A percentile compares a stretch with the other conserved stretches of the same genome.
phyloP scores from a whole-genome alignment of 30 jellyfish, hydroid and myxozoan species.

The Clytia hemisphaerica region DNA sequence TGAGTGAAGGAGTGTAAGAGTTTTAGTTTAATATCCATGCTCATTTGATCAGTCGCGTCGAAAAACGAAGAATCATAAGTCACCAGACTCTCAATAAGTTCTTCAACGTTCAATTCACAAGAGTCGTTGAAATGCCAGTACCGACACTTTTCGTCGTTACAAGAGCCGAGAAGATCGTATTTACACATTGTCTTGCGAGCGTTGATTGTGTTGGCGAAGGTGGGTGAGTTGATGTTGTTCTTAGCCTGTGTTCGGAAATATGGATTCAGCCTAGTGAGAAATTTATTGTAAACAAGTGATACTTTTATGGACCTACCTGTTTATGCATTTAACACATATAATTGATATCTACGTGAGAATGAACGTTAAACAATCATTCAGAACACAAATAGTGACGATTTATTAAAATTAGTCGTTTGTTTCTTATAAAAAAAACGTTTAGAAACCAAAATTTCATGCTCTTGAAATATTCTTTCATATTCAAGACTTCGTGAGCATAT shows the following conservation, averaged over 20 bases:
- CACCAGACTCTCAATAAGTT: slow-evolving; percentile 39
- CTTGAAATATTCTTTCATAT: too few relatives aligned
- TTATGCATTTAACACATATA: too few relatives aligned
- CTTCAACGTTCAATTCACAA: slow-evolving; percentile 36
- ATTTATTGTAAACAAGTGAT: background rate
- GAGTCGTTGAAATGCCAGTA: slow-evolving; percentile 48
- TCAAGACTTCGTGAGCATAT: too few relatives aligned
- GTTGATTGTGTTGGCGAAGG: slow-evolving; percentile 53
- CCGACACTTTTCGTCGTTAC: slow-evolving; percentile 53
- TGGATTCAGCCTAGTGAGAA: slow-evolving; percentile 65
- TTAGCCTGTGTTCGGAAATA: slow-evolving; percentile 67
- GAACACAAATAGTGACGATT: too few relatives aligned
- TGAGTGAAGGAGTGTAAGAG: slow-evolving; percentile 23
- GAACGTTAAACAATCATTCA: too few relatives aligned
- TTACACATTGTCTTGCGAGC: slow-evolving; percentile 42
- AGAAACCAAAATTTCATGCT: too few relatives aligned
- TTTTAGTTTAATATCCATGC: slow-evolving; percentile 12
- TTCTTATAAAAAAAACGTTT: too few relatives aligned
- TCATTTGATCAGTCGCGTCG: slow-evolving; percentile 18
- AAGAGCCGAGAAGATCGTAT: slow-evolving; percentile 72
- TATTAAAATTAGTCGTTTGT: too few relatives aligned
- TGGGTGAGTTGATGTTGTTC: slow-evolving; percentile 35
- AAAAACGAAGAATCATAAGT: slow-evolving; percentile 46
- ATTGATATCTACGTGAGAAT: too few relatives aligned
- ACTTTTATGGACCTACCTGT: too few relatives aligned